These are phyloP conservation scores for Oryzias curvinotus DNA, from an alignment of 2,113 vertebrate genomes.

Conservation along the genomic window DNA sequence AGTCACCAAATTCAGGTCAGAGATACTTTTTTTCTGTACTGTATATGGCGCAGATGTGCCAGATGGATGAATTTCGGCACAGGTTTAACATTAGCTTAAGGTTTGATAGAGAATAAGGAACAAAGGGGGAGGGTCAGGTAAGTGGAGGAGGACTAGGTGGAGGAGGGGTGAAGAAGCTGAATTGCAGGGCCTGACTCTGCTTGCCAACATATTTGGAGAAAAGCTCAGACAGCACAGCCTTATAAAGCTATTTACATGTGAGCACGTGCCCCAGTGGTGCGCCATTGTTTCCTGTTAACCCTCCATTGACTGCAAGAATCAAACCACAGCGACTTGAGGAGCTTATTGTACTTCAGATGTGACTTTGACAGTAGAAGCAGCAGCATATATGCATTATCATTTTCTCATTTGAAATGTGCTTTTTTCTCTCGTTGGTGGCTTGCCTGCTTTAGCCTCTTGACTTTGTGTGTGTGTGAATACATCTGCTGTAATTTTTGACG, in stretches of 20 bases:
- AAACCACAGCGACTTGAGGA: conserved; percentile 13
- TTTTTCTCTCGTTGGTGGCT: too few species aligned
- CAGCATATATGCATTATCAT: background rate
- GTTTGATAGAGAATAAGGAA: conserved; percentile 7
- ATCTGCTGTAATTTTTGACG: conserved; percentile 24
- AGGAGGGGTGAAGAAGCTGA: conserved; percentile 26
- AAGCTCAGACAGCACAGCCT: conserved; percentile 66
- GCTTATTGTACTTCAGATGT: background rate
- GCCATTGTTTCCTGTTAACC: conserved; percentile 76
- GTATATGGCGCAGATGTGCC: background rate
- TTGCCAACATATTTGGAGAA: conserved; percentile 64
- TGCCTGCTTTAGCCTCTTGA: too few species aligned
- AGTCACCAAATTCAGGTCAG: background rate
- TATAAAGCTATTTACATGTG: conserved; percentile 78
- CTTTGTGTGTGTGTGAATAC: conserved; percentile 14
- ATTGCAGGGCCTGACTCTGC: conserved; percentile 70
- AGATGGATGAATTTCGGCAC: conserved; percentile 4
- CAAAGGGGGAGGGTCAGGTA: conserved; percentile 51
- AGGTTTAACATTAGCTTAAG: conserved; percentile 4
- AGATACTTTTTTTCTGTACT: background rate
- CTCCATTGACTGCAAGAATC: conserved; percentile 28
- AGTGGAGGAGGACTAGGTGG: conserved; percentile 6
- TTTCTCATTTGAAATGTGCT: background rate
- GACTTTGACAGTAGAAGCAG: background rate
- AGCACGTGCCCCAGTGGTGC: conserved; percentile 33